Evolutionary conservation across 2,888 invertebrate species (phyloP).

Genomic region (Andrena minutula): DNA sequence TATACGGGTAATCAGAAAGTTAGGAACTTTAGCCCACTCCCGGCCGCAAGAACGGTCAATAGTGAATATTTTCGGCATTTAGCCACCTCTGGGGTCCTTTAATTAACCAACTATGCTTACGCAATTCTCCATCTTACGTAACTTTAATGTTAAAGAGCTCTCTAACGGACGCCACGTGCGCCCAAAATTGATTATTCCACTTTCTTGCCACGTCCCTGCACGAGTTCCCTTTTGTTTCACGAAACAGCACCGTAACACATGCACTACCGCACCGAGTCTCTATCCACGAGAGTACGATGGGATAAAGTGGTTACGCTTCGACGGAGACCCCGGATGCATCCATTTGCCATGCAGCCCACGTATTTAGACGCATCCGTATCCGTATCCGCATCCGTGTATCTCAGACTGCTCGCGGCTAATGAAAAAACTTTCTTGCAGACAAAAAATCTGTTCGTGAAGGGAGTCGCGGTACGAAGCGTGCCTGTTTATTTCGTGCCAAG

Average conservation of each 20-base stretch:
- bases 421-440: constrained; percentile 64
- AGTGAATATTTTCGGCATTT: background rate
- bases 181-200: too few relatives aligned
- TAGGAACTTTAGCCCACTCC: constrained; percentile 16
- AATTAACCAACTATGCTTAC: background rate
- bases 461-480: constrained; percentile 27
- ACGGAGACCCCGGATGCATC: background rate
- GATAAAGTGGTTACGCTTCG: constrained; percentile 9
- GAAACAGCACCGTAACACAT: background rate
- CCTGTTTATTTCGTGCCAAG: constrained; percentile 47
- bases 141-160: too few relatives aligned
- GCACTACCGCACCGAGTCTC: background rate
- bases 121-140: background rate
- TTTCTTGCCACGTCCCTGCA: too few relatives aligned
- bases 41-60: background rate
- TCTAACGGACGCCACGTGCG: too few relatives aligned
- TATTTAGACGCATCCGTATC: constrained; percentile 18
- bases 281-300: background rate
- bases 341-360: constrained; percentile 10
- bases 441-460: constrained; percentile 19
- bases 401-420: constrained; percentile 48
- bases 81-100: too few relatives aligned
- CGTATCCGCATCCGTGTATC: constrained; percentile 30
- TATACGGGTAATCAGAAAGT: constrained; percentile 62
- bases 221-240: background rate